Evolutionary conservation across 1,140 invertebrate genomes (phyloP).

Genomic region (Bicyclus anynana): DNA sequence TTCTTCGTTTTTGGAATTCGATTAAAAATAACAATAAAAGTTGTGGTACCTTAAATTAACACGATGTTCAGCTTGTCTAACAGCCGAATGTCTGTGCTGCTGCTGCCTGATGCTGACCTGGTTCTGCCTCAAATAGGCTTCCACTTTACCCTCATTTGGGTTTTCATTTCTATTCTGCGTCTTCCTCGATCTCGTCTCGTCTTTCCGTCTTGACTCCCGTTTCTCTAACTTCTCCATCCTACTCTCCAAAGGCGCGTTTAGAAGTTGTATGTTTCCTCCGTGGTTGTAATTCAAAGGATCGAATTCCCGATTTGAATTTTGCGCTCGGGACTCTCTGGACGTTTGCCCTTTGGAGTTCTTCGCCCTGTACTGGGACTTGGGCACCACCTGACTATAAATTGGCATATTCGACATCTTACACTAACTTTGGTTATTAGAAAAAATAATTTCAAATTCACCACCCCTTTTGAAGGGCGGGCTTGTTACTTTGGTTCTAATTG

Average conservation of each 20-base stretch:
- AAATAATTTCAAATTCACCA: constrained; percentile 37
- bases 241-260: constrained; percentile 43
- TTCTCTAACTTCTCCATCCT: constrained; percentile 50
- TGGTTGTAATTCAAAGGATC: constrained; percentile 73
- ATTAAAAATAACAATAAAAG: too few species aligned
- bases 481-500: constrained; percentile 59
- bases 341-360: constrained; percentile 40
- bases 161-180: constrained; percentile 43
- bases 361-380: constrained; percentile 59
- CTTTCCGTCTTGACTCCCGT: constrained; percentile 44
- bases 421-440: constrained; percentile 60
- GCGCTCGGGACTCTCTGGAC: constrained; percentile 55
- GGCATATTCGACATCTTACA: constrained; percentile 71
- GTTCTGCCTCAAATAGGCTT: constrained; percentile 69
- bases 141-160: constrained; percentile 63
- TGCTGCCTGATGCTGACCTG: constrained; percentile 70
- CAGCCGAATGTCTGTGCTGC: constrained; percentile 63
- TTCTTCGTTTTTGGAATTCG: too few species aligned
- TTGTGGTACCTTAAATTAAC: constrained; percentile 74
- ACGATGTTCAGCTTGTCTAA: constrained; percentile 70
- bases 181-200: constrained; percentile 43
- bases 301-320: constrained; percentile 51
- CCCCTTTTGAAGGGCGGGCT: constrained; percentile 17
- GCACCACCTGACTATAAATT: constrained; percentile 73
- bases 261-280: constrained; percentile 64